phyloP scores from a whole-genome alignment of 2,888 invertebrate genomes.

The Pyrgus malvae region DNA sequence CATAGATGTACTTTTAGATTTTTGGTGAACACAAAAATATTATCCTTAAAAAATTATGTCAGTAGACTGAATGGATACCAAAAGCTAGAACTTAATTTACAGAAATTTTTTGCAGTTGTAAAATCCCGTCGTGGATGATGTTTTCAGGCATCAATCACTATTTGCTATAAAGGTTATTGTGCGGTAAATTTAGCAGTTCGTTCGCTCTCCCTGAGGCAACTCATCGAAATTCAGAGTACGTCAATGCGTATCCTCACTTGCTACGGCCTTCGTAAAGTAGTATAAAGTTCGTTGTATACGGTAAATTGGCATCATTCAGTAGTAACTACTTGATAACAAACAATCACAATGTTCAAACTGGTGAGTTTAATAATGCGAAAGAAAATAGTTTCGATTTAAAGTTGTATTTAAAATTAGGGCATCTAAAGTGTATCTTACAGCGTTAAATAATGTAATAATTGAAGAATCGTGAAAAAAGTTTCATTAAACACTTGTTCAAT shows the following conservation, averaged over 20 bases:
- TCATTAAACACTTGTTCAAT: no score
- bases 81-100: no score
- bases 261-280: slow-evolving; percentile 12
- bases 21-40: no score
- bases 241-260: slow-evolving; percentile 9
- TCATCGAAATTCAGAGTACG: slow-evolving; percentile 18
- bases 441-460: no score
- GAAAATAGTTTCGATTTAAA: neutral
- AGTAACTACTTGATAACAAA: slow-evolving; percentile 11
- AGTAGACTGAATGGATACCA: no score
- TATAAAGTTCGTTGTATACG: slow-evolving; percentile 10
- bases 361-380: neutral
- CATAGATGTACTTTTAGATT: no score
- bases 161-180: slow-evolving; percentile 16
- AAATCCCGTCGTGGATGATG: no score
- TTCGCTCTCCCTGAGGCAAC: slow-evolving; percentile 12
- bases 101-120: no score
- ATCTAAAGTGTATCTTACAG: no score
- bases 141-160: neutral
- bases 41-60: no score
- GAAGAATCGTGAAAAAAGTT: no score
- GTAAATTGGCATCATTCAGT: slow-evolving; percentile 11
- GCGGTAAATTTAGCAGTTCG: slow-evolving; percentile 8
- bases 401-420: no score
- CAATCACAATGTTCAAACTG: slow-evolving; percentile 17